Conservation (phyloP, 2,113 vertebrate species). For the Osmerus eperlanus region DNA sequence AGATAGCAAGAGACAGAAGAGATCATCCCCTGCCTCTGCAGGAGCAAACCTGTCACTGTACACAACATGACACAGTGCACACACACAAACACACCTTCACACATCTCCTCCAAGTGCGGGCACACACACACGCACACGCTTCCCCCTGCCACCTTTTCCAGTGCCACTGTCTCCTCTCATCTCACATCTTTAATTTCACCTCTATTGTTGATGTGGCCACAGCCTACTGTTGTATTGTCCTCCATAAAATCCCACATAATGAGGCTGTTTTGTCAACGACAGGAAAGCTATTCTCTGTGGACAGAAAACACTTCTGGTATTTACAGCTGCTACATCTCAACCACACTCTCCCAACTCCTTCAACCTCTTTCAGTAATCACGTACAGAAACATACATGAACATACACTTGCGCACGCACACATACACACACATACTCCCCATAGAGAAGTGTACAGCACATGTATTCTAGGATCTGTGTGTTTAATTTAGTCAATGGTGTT, state of each 20-base stretch:
- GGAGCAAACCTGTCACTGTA: slow-evolving; percentile 26
- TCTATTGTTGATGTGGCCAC: slow-evolving; percentile 48
- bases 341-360: slow-evolving; percentile 47
- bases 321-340: slow-evolving; percentile 47
- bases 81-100: slow-evolving; percentile 1
- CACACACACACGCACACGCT: neutral
- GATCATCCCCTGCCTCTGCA: slow-evolving; percentile 5
- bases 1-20: slow-evolving; percentile 30
- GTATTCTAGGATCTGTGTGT: too few species aligned
- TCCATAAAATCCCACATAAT: slow-evolving; percentile 43
- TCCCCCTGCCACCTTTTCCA: neutral
- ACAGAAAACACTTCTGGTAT: slow-evolving; percentile 50
- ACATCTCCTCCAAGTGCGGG: neutral
- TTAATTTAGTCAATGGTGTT: too few species aligned
- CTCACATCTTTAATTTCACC: slow-evolving; percentile 63
- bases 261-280: slow-evolving; percentile 51
- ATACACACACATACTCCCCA: neutral
- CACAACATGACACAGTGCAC: neutral
- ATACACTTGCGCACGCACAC: neutral
- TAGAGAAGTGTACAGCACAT: too few species aligned
- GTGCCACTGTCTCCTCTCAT: slow-evolving; percentile 12
- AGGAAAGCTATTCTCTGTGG: slow-evolving; percentile 28
- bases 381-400: neutral
- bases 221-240: slow-evolving; percentile 54
- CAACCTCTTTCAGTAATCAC: slow-evolving; percentile 23